phyloP scores from a whole-genome alignment of 2,113 vertebrate genomes.

The Redunca redunca region DNA sequence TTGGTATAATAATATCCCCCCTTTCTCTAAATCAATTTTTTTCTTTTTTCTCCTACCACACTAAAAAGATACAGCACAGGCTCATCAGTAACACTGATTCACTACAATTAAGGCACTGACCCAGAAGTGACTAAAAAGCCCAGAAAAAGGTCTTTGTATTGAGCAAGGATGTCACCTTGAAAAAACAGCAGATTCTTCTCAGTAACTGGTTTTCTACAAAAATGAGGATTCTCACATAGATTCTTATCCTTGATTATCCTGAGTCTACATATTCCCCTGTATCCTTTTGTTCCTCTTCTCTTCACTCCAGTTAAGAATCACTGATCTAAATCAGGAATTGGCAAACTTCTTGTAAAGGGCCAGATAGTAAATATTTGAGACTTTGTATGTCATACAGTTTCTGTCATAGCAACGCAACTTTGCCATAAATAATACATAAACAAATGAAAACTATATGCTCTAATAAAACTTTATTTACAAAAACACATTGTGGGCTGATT shows the following conservation, averaged over 20 bases:
- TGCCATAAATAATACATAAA: not conserved
- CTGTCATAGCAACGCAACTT: not conserved
- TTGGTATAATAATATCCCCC: not conserved
- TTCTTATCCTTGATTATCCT: not conserved
- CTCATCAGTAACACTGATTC: not conserved
- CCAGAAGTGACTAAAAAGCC: not conserved
- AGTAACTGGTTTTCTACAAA: not conserved
- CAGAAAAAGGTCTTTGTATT: not conserved
- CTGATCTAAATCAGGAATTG: not conserved
- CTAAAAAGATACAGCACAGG: not conserved
- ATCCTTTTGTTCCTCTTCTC: not conserved
- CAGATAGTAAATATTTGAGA: not conserved
- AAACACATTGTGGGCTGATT: not conserved
- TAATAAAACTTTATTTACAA: conserved; percentile 12
- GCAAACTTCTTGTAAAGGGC: not conserved
- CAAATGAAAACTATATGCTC: not conserved
- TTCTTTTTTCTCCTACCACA: not conserved
- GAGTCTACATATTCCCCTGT: not conserved
- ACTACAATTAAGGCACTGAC: not conserved
- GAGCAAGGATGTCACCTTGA: not conserved
- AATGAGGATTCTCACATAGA: not conserved
- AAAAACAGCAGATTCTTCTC: not conserved
- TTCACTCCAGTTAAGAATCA: not conserved
- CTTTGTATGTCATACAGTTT: not conserved
- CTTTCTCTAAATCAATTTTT: not conserved